phyloP scores from a whole-genome alignment of 2,888 invertebrate genomes.

The Mystacides longicornis region DNA sequence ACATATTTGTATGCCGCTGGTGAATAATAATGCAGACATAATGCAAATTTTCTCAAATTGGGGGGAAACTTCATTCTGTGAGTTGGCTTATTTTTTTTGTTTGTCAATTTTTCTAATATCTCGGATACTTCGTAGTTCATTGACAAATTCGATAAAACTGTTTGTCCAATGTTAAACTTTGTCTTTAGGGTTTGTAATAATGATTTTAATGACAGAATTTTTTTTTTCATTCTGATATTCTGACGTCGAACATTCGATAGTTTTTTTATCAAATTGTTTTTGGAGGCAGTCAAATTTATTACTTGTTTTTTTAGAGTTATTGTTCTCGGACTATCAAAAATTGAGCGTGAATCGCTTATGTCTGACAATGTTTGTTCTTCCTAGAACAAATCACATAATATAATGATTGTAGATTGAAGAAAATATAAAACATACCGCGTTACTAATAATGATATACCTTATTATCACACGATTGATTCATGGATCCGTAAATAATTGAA shows the following conservation, averaged over 20 bases:
- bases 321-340: neutral
- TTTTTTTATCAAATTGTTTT: neutral
- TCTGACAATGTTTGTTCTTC: neutral
- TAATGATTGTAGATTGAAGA: no score
- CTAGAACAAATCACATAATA: no score
- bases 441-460: no score
- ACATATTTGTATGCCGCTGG: constrained; percentile 28
- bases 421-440: no score
- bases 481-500: no score
- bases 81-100: neutral
- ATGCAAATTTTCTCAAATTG: constrained; percentile 22
- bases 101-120: neutral
- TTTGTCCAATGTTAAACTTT: neutral
- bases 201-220: neutral
- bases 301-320: neutral
- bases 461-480: no score
- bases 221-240: neutral
- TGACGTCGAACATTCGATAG: neutral
- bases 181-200: neutral
- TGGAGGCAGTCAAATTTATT: neutral
- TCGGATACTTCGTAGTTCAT: neutral
- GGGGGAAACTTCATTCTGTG: neutral
- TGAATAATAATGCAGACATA: constrained; percentile 27
- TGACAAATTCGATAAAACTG: neutral
- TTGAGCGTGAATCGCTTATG: neutral